These are phyloP conservation scores for Diphyllodes magnificus DNA, from an alignment of 2,113 vertebrate genomes.

Conservation along the genomic window DNA sequence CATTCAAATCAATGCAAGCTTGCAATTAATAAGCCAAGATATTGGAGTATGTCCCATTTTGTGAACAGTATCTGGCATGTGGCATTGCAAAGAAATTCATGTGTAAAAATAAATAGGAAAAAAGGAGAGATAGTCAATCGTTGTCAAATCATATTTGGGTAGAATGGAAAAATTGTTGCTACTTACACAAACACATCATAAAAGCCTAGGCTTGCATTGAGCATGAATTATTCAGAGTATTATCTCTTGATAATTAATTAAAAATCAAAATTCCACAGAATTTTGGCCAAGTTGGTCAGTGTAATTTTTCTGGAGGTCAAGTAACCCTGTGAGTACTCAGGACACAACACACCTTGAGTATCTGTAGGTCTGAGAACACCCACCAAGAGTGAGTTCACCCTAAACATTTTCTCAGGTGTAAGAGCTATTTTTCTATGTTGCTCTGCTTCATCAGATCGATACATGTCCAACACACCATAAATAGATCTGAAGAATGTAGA, in stretches of 20 bases:
- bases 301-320: not conserved
- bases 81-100: not conserved
- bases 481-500: not conserved
- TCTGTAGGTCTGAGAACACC: not conserved
- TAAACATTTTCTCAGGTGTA: not conserved
- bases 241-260: conserved; percentile 43
- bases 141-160: not conserved
- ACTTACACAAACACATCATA: not conserved
- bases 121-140: conserved; percentile 1
- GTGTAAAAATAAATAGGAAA: conserved; percentile 42
- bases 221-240: conserved; percentile 13
- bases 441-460: not conserved
- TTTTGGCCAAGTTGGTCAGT: not conserved
- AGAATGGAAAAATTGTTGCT: not conserved
- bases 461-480: not conserved
- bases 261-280: conserved; percentile 9
- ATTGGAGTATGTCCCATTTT: not conserved
- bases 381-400: not conserved
- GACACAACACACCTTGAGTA: not conserved
- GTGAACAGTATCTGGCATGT: not conserved
- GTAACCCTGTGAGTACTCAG: not conserved
- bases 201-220: not conserved
- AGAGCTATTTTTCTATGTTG: not conserved
- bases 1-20: not conserved
- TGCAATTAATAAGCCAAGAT: not conserved